These are phyloP conservation scores for Plestiodon gilberti DNA, from an alignment of 2,113 vertebrate species.

Conservation along the genomic window DNA sequence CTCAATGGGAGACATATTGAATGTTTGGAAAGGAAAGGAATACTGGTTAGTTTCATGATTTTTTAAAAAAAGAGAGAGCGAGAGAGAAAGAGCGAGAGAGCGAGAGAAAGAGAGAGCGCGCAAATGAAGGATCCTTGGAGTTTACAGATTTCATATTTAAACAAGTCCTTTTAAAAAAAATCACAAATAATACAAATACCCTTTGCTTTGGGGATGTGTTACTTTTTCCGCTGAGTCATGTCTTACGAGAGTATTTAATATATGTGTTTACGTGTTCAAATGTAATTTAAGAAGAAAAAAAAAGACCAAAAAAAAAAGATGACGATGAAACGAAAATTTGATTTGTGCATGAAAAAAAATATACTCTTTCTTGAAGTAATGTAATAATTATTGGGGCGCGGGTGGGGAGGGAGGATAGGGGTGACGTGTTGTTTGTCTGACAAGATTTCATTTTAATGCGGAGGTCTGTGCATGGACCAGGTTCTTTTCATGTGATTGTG, in stretches of 20 bases:
- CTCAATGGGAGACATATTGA: slow-evolving; percentile 92
- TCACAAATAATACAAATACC: slow-evolving; percentile 52
- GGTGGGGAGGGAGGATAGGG: slow-evolving; percentile 53
- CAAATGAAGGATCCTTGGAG: slow-evolving; percentile 70
- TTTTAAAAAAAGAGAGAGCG: neutral
- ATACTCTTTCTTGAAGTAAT: slow-evolving; percentile 77
- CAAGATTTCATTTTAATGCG: slow-evolving; percentile 58
- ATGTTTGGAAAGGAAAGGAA: slow-evolving; percentile 79
- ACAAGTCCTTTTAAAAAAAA: slow-evolving; percentile 73
- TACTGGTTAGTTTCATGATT: slow-evolving; percentile 65
- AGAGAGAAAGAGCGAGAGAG: slow-evolving; percentile 34
- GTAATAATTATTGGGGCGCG: slow-evolving; percentile 74
- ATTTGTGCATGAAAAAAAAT: slow-evolving; percentile 79
- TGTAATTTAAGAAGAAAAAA: slow-evolving; percentile 90
- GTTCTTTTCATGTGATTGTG: neutral
- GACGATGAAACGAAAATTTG: slow-evolving; percentile 70
- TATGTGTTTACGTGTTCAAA: slow-evolving; percentile 92
- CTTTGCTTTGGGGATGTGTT: slow-evolving; percentile 74
- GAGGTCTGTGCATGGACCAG: slow-evolving; percentile 69
- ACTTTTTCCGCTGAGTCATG: slow-evolving; percentile 74
- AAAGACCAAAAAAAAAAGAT: slow-evolving; percentile 69
- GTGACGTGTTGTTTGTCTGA: slow-evolving; percentile 64
- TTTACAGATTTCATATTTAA: slow-evolving; percentile 80
- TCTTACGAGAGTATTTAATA: slow-evolving; percentile 86
- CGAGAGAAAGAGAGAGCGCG: slow-evolving; percentile 19